phyloP scores from a whole-genome alignment of 2,797 vertebrate species.

The Myiothlypis chrysogaster region DNA sequence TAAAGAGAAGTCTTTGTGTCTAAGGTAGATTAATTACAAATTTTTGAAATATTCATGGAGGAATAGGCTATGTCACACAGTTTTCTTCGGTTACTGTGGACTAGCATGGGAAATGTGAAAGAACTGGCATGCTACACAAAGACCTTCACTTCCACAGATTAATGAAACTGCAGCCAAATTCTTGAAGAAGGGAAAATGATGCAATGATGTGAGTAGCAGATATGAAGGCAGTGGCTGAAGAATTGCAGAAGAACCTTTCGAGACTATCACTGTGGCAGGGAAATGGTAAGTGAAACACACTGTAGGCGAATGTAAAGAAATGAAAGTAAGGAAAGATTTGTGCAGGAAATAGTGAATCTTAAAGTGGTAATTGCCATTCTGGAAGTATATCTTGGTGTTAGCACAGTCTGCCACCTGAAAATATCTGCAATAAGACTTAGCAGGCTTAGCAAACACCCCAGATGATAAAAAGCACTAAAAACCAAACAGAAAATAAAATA shows the following conservation, averaged over 20 bases:
- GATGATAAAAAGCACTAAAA: not conserved
- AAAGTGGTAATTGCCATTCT: not conserved
- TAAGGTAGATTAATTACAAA: not conserved
- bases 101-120: not conserved
- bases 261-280: not conserved
- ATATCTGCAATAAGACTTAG: not conserved
- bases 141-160: not conserved
- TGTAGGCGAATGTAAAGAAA: not conserved
- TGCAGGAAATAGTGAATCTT: not conserved
- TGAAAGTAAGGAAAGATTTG: not conserved
- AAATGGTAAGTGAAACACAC: not conserved
- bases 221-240: not conserved
- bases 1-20: not conserved
- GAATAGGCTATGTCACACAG: not conserved
- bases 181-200: not conserved
- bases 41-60: not conserved
- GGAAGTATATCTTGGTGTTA: not conserved
- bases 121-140: not conserved
- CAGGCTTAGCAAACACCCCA: not conserved
- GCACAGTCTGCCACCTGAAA: not conserved
- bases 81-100: not conserved
- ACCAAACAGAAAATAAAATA: not conserved
- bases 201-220: not conserved
- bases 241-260: not conserved
- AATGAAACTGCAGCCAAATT: not conserved